Evolutionary conservation across 2,888 invertebrate species (phyloP), one percentile per base, ranked within the genome.

Genomic region (Bombyx huttoni): DNA sequence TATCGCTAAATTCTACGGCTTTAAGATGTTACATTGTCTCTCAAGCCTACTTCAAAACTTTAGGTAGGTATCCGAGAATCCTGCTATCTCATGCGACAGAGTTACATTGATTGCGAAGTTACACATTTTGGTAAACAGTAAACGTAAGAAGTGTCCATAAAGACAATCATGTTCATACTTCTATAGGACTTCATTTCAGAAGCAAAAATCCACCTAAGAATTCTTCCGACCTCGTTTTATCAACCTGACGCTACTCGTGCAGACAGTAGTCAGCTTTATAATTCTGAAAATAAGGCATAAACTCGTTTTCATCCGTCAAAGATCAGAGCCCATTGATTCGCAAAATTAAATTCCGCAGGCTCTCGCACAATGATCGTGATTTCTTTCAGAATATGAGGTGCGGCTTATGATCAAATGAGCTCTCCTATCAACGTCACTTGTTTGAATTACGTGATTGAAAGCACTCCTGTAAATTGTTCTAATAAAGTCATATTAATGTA

Each of bases 271-370:
- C 40, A 40, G 9, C 40, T 12, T 40, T 40, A 40, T 3, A 8
- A 8, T 3, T 7, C 12, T 40, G 12, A 40, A 40, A 3, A 10
- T 40, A 40, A 40, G 40, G 7, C 12, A 10, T 40, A 40, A 12
- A 40, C 8, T 40, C 12, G 9, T 7, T 8, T 12, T 6, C 9
- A 10, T 12, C 9, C 12, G 3, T 7, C 40, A 8, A 40, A 40
- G 40, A 40, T 40, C 9, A 40, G 12, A 12, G 40, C 40, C 40
- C 40, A 40, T 40, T 40, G 40, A 40, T 40, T 40, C 12, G 53
- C 58, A 55, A 64, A 58, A 64, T 64, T 58, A 64, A 64, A 64
- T 64, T 64, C 64, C 61, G 52, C 50, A 48, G 52, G 59, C 58
- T 55, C 58, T 60, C 58, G 53, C 53, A 63, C 62, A 63, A 60